Evolutionary conservation across 2,888 invertebrate genomes (phyloP).

Genomic region (Drosophila paracracens): DNA sequence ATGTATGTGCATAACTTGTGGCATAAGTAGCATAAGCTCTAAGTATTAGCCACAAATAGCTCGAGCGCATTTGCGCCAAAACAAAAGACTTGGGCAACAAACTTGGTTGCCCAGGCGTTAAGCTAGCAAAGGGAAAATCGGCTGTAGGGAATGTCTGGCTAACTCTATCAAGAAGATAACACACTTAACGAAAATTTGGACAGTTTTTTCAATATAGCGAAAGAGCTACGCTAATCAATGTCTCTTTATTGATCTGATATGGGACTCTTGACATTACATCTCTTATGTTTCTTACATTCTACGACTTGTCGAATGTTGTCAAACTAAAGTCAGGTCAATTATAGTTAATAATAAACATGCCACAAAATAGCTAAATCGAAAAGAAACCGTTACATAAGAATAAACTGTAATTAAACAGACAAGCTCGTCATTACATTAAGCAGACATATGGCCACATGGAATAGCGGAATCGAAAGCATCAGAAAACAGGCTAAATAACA

Average conservation of each 20-base stretch:
- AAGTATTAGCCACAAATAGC: conserved; percentile 28
- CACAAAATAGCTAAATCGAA: not conserved
- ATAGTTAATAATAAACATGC: not conserved
- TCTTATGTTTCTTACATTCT: not conserved
- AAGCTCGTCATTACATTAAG: not conserved
- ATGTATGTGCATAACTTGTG: not conserved
- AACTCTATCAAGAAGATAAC: not conserved
- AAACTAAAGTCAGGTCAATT: not conserved
- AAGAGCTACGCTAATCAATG: not conserved
- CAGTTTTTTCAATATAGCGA: not conserved
- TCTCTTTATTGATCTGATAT: not conserved
- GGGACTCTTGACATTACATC: not conserved
- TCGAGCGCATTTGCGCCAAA: conserved; percentile 8
- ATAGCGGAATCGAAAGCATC: conserved; percentile 1
- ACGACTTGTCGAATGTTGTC: not conserved
- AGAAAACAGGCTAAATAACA: not conserved
- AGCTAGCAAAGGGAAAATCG: conserved; percentile 11
- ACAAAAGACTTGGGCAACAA: conserved; percentile 74
- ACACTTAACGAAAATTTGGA: not conserved
- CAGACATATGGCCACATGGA: not conserved
- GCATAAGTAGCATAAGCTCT: not conserved
- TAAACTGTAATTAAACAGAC: not conserved
- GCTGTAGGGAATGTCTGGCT: not conserved
- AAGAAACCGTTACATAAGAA: not conserved
- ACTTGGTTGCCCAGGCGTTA: conserved; percentile 58